phyloP scores from a whole-genome alignment of 2,888 invertebrate species.

The Lumbricus terrestris region DNA sequence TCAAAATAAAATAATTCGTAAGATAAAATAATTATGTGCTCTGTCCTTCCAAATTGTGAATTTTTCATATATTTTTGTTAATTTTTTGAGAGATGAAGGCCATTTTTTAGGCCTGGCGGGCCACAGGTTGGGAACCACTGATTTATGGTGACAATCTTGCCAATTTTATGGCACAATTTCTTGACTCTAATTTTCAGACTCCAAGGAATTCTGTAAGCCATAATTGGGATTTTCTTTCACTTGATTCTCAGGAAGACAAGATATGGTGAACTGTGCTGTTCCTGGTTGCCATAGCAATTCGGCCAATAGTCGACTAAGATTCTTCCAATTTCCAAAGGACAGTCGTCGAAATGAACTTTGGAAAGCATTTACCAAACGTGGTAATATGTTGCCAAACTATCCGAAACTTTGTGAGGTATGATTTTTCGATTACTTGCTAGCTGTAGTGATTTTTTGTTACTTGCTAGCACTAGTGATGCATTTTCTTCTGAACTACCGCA shows the following conservation, averaged over 20 bases:
- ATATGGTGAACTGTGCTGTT: background rate
- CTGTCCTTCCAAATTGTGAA: too few relatives aligned
- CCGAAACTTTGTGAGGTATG: background rate
- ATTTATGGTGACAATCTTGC: too few relatives aligned
- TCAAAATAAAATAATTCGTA: too few relatives aligned
- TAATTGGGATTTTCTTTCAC: background rate
- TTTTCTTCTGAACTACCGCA: background rate
- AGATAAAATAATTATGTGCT: too few relatives aligned
- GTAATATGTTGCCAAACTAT: background rate
- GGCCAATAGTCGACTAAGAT: background rate
- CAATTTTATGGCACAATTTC: background rate
- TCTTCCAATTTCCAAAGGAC: background rate
- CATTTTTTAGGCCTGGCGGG: too few relatives aligned
- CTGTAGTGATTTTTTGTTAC: background rate
- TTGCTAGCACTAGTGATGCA: too few relatives aligned
- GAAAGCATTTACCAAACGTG: background rate
- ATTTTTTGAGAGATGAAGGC: too few relatives aligned
- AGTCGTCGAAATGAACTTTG: background rate
- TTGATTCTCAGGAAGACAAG: background rate
- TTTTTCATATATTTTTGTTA: too few relatives aligned
- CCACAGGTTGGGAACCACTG: too few relatives aligned
- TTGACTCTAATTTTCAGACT: background rate
- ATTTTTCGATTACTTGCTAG: background rate
- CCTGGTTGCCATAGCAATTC: background rate
- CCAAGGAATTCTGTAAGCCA: background rate